Conservation (phyloP, 1,140 invertebrate genomes). For the Pemphigus obesinymphae region DNA sequence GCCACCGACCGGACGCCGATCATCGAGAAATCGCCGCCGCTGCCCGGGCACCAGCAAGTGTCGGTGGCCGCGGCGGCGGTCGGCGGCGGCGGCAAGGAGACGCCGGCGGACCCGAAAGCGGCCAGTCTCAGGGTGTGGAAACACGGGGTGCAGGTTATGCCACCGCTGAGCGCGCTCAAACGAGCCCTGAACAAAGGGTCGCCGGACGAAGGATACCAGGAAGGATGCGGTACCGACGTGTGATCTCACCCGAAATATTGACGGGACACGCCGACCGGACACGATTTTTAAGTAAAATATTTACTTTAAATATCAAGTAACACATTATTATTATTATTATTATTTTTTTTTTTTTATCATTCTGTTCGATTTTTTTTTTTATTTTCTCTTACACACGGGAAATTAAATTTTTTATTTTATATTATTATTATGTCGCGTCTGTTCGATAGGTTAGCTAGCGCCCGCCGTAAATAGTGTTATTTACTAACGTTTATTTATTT, state of each 20-base stretch:
- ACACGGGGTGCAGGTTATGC: slow-evolving; percentile 73
- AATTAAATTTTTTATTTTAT: no score
- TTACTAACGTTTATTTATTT: no score
- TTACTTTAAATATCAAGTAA: no score
- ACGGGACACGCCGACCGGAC: slow-evolving; percentile 15
- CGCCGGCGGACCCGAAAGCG: slow-evolving; percentile 54
- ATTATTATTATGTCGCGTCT: no score
- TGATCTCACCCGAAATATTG: no score
- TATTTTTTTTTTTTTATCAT: background rate
- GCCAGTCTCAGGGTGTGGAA: slow-evolving; percentile 80
- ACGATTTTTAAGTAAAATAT: background rate
- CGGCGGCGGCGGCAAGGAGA: slow-evolving; percentile 47
- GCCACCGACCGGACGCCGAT: slow-evolving; percentile 72
- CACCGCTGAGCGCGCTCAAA: slow-evolving; percentile 73
- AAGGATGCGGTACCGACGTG: slow-evolving; percentile 85
- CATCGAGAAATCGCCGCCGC: slow-evolving; percentile 63
- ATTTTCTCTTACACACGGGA: no score
- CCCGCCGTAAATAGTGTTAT: no score
- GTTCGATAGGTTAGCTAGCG: no score
- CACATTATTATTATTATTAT: background rate
- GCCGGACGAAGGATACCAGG: slow-evolving; percentile 85
- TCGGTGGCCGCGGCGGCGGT: slow-evolving; percentile 64
- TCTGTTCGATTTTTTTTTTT: no score
- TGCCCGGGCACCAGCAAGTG: slow-evolving; percentile 48
- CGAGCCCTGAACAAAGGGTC: slow-evolving; percentile 74